A percentile compares a stretch with the other conserved stretches of the same genome.
Evolutionary conservation across 2,888 invertebrate species (phyloP).

Genomic region (Himalopsyche japonica): DNA sequence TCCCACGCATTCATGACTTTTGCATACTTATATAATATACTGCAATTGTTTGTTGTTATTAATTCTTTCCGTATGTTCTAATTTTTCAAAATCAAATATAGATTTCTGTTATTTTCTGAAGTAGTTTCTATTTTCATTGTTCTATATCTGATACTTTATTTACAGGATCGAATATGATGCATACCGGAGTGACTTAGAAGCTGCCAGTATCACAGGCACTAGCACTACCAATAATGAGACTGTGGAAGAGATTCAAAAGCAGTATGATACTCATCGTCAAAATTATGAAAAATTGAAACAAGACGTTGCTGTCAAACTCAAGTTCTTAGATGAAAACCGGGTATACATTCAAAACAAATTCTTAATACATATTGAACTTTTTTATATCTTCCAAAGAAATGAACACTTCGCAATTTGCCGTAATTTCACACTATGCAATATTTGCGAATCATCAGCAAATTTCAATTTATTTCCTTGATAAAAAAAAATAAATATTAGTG

Average conservation of each 20-base stretch:
- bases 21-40: too few species aligned
- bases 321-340: slow-evolving; percentile 96
- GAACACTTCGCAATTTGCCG: too few species aligned
- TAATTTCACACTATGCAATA: too few species aligned
- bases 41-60: too few species aligned
- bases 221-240: slow-evolving; percentile 51
- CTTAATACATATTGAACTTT: neutral
- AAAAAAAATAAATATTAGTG: too few species aligned
- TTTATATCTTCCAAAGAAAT: neutral
- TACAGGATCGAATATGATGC: slow-evolving; percentile 95
- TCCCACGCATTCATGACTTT: too few species aligned
- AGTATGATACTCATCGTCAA: slow-evolving; percentile 82
- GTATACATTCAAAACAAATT: slow-evolving; percentile 56
- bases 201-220: slow-evolving; percentile 63
- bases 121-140: too few species aligned
- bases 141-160: neutral
- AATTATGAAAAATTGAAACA: slow-evolving; percentile 91
- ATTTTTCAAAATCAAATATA: too few species aligned
- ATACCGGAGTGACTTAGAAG: slow-evolving; percentile 91
- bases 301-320: slow-evolving; percentile 94
- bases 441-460: too few species aligned
- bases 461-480: too few species aligned
- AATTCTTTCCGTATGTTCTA: too few species aligned
- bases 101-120: too few species aligned
- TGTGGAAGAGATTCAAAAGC: slow-evolving; percentile 78